Percentiles rank a stretch among this genome's conserved stretches.
phyloP scores from a whole-genome alignment of 2,888 invertebrate species.

The Apotomis capreana region DNA sequence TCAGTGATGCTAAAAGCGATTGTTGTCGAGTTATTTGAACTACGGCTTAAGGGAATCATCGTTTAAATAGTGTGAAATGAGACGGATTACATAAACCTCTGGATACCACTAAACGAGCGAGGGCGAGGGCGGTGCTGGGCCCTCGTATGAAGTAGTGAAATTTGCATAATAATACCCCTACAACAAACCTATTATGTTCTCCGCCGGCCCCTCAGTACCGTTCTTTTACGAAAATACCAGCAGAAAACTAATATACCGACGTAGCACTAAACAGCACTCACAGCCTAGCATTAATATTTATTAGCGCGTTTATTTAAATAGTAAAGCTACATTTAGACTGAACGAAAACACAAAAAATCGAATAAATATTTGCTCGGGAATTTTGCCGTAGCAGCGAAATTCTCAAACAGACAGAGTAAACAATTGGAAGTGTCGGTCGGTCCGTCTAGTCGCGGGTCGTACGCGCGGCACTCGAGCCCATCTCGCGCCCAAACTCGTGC shows the following conservation, averaged over 20 bases:
- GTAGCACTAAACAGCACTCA: not conserved
- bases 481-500: not conserved
- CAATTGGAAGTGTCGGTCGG: constrained; percentile 19
- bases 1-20: not conserved
- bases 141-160: constrained; percentile 4
- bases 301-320: constrained; percentile 22
- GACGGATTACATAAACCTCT: constrained; percentile 14
- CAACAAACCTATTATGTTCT: constrained; percentile 8
- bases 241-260: not conserved
- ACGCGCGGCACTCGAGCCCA: not conserved
- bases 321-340: constrained; percentile 23
- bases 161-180: constrained; percentile 30
- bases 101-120: not conserved
- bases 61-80: constrained; percentile 4
- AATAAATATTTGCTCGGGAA: constrained; percentile 26
- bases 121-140: not conserved
- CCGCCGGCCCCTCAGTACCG: not conserved
- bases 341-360: constrained; percentile 16
- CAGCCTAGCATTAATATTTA: constrained; percentile 1
- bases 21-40: not conserved
- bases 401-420: constrained; percentile 24
- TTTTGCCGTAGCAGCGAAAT: constrained; percentile 16
- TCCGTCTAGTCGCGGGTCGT: not conserved
- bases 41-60: not conserved
- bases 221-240: constrained; percentile 2